Conservation (phyloP, 2,797 vertebrate genomes). For the Morelia viridis region DNA sequence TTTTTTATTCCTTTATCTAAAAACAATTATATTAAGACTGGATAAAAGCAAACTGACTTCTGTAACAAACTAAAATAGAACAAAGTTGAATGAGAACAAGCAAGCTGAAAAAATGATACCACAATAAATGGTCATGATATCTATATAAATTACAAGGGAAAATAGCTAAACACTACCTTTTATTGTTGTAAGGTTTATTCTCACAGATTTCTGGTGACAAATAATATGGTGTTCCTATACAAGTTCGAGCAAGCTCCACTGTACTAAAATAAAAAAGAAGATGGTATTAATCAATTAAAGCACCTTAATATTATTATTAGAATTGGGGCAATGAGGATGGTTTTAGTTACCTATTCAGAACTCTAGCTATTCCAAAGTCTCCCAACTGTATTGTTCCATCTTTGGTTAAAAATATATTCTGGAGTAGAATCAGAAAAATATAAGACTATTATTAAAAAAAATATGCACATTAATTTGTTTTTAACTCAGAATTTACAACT, state of each 20-base stretch:
- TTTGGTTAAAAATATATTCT: constrained; percentile 99
- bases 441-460: background rate
- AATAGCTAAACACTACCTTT: constrained; percentile 81
- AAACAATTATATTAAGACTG: background rate
- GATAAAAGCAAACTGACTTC: background rate
- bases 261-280: constrained; percentile 78
- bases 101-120: background rate
- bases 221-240: constrained; percentile 97
- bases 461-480: background rate
- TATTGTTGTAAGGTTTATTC: constrained; percentile 99
- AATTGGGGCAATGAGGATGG: background rate
- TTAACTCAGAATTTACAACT: background rate
- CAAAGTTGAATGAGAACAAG: background rate
- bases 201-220: constrained; percentile 98
- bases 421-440: background rate
- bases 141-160: background rate
- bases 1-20: background rate
- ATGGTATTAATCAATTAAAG: background rate
- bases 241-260: constrained; percentile 92
- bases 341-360: constrained; percentile 88
- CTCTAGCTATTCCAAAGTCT: constrained; percentile 96
- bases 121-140: background rate
- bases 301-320: background rate
- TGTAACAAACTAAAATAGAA: background rate
- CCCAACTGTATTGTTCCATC: constrained; percentile 93